Percentiles rank a stretch among this genome's conserved stretches.
phyloP scores from a whole-genome alignment of 2,888 invertebrate species.

The Pomacea canaliculata region DNA sequence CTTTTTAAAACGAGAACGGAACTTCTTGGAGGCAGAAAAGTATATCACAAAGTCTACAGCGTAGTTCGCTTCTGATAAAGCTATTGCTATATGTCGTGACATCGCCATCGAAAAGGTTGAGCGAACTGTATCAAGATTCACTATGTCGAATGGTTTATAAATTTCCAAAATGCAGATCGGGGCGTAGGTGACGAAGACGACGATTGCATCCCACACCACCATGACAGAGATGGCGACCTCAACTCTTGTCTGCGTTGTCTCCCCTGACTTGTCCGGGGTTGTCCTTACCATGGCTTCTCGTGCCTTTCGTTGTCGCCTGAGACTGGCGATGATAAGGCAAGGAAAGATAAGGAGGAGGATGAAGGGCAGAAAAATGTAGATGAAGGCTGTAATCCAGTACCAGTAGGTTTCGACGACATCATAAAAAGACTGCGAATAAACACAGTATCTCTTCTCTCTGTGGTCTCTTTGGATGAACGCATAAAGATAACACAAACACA shows the following conservation, averaged over 20 bases:
- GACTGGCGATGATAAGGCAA: neutral
- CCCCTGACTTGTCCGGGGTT: too few relatives aligned
- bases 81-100: accelerated
- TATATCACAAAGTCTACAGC: neutral
- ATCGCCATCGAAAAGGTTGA: too few relatives aligned
- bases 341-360: neutral
- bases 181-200: too few relatives aligned
- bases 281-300: too few relatives aligned
- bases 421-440: neutral
- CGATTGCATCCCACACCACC: too few relatives aligned
- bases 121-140: accelerated
- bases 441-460: too few relatives aligned
- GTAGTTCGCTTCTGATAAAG: neutral
- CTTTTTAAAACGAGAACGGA: neutral
- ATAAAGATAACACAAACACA: slow-evolving; percentile 1
- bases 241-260: too few relatives aligned
- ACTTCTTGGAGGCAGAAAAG: neutral
- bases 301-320: too few relatives aligned
- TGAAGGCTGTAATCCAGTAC: neutral
- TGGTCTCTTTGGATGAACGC: neutral
- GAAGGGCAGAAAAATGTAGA: neutral
- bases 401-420: neutral
- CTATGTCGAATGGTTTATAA: accelerated
- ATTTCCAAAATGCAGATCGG: too few relatives aligned
- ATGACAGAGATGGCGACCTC: too few relatives aligned